Evolutionary conservation across 2,888 invertebrate genomes (phyloP).

Genomic region (Poecilobothrus nobilitatus): DNA sequence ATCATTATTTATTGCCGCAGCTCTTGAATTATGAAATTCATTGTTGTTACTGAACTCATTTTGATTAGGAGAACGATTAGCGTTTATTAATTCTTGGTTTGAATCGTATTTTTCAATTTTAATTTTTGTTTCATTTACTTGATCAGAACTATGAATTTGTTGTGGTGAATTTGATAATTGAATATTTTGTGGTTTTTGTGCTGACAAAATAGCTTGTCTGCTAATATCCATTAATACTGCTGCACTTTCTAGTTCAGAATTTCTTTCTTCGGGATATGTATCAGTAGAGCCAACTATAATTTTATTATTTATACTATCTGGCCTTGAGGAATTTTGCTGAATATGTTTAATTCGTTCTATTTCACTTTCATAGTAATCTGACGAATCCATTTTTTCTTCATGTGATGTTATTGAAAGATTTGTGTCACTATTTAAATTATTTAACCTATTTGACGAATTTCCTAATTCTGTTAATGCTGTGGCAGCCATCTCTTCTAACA

Average conservation of each 20-base stretch:
- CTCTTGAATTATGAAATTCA: background rate
- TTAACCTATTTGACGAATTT: slow-evolving; percentile 34
- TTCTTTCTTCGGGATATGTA: background rate
- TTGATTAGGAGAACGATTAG: background rate
- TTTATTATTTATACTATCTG: background rate
- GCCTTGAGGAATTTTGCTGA: background rate
- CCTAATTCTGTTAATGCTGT: slow-evolving; percentile 43
- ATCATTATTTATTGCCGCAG: background rate
- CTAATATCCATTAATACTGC: slow-evolving; percentile 45
- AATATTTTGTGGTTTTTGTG: slow-evolving; percentile 40
- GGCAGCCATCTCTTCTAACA: slow-evolving; percentile 43
- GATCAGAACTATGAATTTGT: background rate
- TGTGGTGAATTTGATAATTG: slow-evolving; percentile 19
- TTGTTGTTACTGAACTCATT: background rate
- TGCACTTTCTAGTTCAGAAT: slow-evolving; percentile 40
- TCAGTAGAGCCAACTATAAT: background rate
- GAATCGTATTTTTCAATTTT: slow-evolving; percentile 30
- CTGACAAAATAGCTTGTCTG: slow-evolving; percentile 43
- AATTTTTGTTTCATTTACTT: slow-evolving; percentile 38
- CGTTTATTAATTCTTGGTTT: background rate
- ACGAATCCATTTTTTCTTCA: slow-evolving; percentile 5
- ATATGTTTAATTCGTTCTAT: background rate
- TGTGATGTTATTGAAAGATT: slow-evolving; percentile 15
- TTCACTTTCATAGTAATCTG: background rate
- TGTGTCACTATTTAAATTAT: slow-evolving; percentile 14